These are phyloP conservation scores for Orthosia gothica DNA, from an alignment of 2,888 invertebrate genomes.

Conservation along the genomic window DNA sequence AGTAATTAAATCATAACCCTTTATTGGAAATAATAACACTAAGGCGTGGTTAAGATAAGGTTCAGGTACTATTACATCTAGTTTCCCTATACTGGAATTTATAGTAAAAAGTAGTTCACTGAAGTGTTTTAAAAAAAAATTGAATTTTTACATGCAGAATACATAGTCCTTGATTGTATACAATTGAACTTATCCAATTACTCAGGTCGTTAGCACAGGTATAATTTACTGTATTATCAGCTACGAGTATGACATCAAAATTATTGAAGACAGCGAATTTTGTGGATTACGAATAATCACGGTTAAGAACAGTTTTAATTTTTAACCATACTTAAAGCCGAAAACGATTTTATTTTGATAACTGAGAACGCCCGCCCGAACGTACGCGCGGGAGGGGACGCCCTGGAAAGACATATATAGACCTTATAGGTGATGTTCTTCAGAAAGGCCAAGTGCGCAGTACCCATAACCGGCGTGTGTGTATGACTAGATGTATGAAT, in stretches of 20 bases:
- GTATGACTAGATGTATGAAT: no score
- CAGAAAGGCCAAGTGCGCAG: no score
- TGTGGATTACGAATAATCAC: background rate
- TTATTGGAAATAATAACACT: background rate
- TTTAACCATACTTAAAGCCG: background rate
- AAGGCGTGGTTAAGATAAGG: conserved; percentile 17
- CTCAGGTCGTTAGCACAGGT: background rate
- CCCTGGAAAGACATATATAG: no score
- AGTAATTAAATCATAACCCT: background rate
- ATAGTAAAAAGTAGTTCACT: conserved; percentile 28
- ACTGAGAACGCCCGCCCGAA: no score
- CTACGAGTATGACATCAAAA: no score
- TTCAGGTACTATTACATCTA: conserved; percentile 32
- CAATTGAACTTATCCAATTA: conserved; percentile 16
- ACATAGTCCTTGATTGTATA: conserved; percentile 8
- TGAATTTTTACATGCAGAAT: conserved; percentile 32
- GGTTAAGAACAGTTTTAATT: background rate
- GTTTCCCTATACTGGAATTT: background rate
- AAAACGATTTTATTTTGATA: conserved; percentile 21
- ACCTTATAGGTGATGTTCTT: no score
- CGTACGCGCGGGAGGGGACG: no score
- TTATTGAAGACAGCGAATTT: no score
- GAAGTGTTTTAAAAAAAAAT: conserved; percentile 25
- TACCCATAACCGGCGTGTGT: no score
- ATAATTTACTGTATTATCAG: background rate